Evolutionary conservation across 2,888 invertebrate species (phyloP), one percentile per base, ranked within the genome.

Genomic region (Bombylius discolor): DNA sequence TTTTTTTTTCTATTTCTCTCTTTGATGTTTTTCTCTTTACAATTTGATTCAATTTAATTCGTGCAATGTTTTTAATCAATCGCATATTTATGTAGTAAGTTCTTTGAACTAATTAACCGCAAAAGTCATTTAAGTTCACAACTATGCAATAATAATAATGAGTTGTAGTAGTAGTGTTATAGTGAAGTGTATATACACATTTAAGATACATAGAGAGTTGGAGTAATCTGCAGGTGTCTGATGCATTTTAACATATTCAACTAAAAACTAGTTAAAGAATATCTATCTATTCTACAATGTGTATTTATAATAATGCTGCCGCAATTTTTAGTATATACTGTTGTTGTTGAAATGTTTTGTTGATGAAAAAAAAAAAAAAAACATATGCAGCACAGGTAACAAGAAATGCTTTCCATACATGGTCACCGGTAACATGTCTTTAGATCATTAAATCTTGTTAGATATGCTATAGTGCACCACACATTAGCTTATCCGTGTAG

Each of bases 381-480:
- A 42, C 11, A 42, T 11, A 42, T 42, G 8, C 11, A 8, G 53
- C 45, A 33, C 49, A 54, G 14, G 42, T 49, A 54, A 46, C 54
- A 54, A 54, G 54, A 54, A 54, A 54, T 54, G 54, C 47, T 55
- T 55, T 51, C 55, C 55, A 51, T 51, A 55, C 55, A 55, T 55
- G 55, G 55, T 55, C 55, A 55, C 55, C 51, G 42, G 47, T 47
- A 51, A 55, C 55, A 55, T 51, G 55, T 55, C 55, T 55, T 47
- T 51, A 51, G 55, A 55, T 55, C 55, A 55, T 55, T 55, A 55
- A 50, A 55, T 55, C 51, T 55, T 55, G 55, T 55, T 55, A 55
- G 55, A 33, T 47, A 55, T 55, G 55, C 51, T 9, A 36, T 8
- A 36, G 7, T 36, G 9, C 9, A 36, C 36, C 36, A 42, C 23